Conservation (phyloP, 2,797 vertebrate genomes). For the Lithobates sylvaticus region DNA sequence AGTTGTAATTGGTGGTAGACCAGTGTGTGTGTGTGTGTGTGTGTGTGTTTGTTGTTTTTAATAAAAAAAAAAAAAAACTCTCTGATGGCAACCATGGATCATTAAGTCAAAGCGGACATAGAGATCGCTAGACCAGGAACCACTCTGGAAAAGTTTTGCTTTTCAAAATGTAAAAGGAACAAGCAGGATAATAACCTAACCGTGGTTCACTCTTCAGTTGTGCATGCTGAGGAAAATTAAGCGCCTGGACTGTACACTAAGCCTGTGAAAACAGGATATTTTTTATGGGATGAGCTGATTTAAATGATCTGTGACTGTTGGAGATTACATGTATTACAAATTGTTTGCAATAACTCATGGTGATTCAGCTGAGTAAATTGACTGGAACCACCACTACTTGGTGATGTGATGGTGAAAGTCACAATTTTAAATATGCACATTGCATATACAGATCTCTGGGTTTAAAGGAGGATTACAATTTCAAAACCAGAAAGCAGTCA, state of each 20-base stretch:
- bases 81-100: no score
- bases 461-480: neutral
- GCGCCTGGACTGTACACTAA: neutral
- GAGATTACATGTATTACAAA: neutral
- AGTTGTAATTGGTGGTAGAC: no score
- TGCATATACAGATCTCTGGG: neutral
- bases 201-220: neutral
- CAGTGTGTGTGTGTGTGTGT: no score
- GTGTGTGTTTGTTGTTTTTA: no score
- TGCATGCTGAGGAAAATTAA: neutral
- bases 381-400: neutral
- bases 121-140: no score
- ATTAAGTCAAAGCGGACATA: no score
- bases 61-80: rapidly evolving
- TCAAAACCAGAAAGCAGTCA: no score
- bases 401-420: neutral
- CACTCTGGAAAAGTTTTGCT: neutral
- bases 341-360: neutral
- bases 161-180: no score
- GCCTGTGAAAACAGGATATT: neutral
- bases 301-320: slow-evolving; percentile 1
- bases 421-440: neutral
- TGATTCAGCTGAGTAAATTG: neutral
- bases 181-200: neutral
- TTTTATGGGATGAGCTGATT: neutral